These are phyloP conservation scores for Polypedilum pembai DNA, from an alignment of 1,140 invertebrate genomes.

Conservation along the genomic window DNA sequence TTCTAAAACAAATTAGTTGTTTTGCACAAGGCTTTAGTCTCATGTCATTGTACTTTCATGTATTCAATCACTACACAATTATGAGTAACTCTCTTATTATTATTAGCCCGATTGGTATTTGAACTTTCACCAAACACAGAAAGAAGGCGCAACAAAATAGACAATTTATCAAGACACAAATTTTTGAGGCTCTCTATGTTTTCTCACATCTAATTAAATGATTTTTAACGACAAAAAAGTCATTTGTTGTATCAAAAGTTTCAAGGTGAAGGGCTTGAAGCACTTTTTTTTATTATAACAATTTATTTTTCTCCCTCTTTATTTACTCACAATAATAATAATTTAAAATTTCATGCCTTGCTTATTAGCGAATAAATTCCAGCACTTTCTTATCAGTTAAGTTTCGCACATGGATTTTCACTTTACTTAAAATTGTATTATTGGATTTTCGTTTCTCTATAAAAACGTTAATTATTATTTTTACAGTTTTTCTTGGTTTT, in stretches of 20 bases:
- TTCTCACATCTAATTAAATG: background rate
- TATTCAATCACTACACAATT: background rate
- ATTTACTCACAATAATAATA: too few species aligned
- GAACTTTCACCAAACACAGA: background rate
- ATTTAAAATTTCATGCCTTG: too few species aligned
- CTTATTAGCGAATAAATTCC: background rate
- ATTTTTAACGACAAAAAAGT: background rate
- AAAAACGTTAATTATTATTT: too few species aligned
- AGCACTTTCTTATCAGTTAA: slow-evolving; percentile 4
- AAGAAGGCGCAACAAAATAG: too few species aligned
- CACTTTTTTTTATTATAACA: background rate
- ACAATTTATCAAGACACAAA: background rate
- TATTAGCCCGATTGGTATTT: background rate
- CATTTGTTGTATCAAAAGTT: background rate
- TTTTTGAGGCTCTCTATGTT: background rate
- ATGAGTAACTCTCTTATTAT: background rate
- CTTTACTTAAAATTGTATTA: too few species aligned
- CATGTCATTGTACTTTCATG: background rate
- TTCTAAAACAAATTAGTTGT: too few species aligned
- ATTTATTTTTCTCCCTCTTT: background rate
- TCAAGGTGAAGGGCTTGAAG: background rate
- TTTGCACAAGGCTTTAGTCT: too few species aligned
- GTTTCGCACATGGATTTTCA: background rate
- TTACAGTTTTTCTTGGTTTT: background rate
- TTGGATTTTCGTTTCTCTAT: too few species aligned